A percentile compares a stretch with the other conserved stretches of the same genome.
These are phyloP conservation scores for Hirundo rustica DNA, from an alignment of 2,797 vertebrate genomes.

Conservation along the genomic window DNA sequence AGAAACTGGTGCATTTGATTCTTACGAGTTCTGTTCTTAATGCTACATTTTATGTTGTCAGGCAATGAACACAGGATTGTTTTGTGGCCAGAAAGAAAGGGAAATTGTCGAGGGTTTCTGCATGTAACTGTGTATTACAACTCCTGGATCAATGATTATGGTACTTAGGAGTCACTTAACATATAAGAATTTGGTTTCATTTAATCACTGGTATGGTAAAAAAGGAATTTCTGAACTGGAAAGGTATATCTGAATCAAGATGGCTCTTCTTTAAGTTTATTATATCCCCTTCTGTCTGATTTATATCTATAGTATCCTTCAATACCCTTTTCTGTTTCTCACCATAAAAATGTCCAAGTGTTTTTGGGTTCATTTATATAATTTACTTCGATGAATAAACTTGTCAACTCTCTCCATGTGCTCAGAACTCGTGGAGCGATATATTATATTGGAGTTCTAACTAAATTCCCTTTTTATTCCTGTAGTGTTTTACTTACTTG, in stretches of 20 bases:
- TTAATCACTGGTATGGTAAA: background rate
- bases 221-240: background rate
- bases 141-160: background rate
- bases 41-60: background rate
- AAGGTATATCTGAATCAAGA: background rate
- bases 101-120: background rate
- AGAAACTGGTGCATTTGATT: background rate
- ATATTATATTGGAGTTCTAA: background rate
- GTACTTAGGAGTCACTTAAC: background rate
- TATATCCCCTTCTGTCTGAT: background rate
- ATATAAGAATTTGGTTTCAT: background rate
- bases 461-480: background rate
- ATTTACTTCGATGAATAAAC: slow-evolving; percentile 25
- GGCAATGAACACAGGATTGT: background rate
- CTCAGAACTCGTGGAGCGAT: background rate
- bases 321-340: background rate
- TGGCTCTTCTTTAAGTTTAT: background rate
- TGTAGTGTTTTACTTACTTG: background rate
- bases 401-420: background rate
- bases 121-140: background rate
- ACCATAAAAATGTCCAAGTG: background rate
- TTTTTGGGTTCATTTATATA: background rate
- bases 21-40: background rate
- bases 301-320: slow-evolving; percentile 1
- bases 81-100: background rate